phyloP scores from a whole-genome alignment of 2,113 vertebrate genomes.

The Rattus norvegicus region GRCr8 NC_086021.1:139210501-139211000 shows the following conservation, averaged over 20 bases:
- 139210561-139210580: not conserved
- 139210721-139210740: not conserved
- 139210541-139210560: not conserved
- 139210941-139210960: not conserved
- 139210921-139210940: not conserved
- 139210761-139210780: not conserved
- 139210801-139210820: not conserved
- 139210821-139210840: not conserved
- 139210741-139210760: slow-evolving; percentile 12
- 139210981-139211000: not conserved
- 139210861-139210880: not conserved
- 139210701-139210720: not conserved
- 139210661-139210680: slow-evolving; percentile 5
- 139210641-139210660: slow-evolving; percentile 28
- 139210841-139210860: not conserved
- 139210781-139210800: not conserved
- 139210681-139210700: not conserved
- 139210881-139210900: not conserved
- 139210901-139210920: slow-evolving; percentile 5
- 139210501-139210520: not conserved
- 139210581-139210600: not conserved
- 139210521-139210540: slow-evolving; percentile 39
- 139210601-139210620: slow-evolving; percentile 9
- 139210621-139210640: slow-evolving; percentile 37
- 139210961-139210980: not conserved